Evolutionary conservation across 1,140 invertebrate genomes (phyloP).

Genomic region (Drosophila gunungcola): DNA sequence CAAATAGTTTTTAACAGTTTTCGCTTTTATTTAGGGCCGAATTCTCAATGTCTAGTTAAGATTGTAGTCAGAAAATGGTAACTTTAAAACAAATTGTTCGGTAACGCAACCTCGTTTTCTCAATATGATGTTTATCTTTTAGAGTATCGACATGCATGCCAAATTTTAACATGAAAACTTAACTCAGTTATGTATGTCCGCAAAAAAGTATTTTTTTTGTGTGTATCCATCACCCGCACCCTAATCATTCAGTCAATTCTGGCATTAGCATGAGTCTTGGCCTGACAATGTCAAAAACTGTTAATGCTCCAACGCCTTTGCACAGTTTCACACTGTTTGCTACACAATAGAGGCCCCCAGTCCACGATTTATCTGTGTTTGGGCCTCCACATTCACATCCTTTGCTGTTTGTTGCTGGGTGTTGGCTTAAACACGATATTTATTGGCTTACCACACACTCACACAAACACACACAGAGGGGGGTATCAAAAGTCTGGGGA

Average conservation of each 20-base stretch:
- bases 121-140: too few species aligned
- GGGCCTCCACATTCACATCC: conserved; percentile 37
- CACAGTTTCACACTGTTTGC: conserved; percentile 76
- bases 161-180: too few species aligned
- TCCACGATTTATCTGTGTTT: conserved; percentile 15
- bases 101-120: too few species aligned
- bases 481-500: background rate
- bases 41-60: too few species aligned
- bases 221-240: conserved; percentile 10
- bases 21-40: too few species aligned
- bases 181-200: too few species aligned
- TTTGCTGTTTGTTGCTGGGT: conserved; percentile 64
- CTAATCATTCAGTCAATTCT: conserved; percentile 10
- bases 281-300: conserved; percentile 79
- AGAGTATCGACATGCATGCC: too few species aligned
- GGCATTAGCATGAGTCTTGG: conserved; percentile 81
- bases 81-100: too few species aligned
- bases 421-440: conserved; percentile 81
- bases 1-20: too few species aligned
- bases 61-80: too few species aligned
- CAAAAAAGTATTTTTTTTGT: background rate
- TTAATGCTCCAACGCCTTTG: conserved; percentile 77
- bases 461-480: background rate
- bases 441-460: conserved; percentile 71
- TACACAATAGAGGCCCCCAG: conserved; percentile 53